Base-by-base conservation (phyloP, 2,113 vertebrate species). In the Engraulis encrasicolus region DNA sequence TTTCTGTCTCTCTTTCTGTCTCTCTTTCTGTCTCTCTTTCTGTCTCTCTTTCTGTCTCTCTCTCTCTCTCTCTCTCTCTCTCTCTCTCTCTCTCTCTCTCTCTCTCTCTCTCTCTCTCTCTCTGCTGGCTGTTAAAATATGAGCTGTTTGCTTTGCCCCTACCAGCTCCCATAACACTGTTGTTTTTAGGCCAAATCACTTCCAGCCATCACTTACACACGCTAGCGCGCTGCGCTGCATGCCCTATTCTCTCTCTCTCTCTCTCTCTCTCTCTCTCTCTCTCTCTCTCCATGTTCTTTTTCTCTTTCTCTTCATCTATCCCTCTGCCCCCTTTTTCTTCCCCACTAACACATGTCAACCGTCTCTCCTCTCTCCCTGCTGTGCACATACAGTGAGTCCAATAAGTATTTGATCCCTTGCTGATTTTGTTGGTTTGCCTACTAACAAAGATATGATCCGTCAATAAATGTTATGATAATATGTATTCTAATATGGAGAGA, bases 121-220 rank as follows among this genome's bases (percentile, higher is more conserved):
- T n/a, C n/a, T n/a, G 27, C 58, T 40, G 34, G 81, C 86, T 83
- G 61, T 87, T 94, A 94, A 97, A 97, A 97, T 97, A 97, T 95
- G 96, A 97, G 95, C 95, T 96, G 96, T 97, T 96, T 96, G 94
- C 96, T 97, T 97, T 97, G 96, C 96, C 96, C 96, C 96, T 95
- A 95, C 94, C 86, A 94, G 95, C 95, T 95, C 93, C 95, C 94
- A 94, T 96, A 97, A 97, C 96, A 95, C 96, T 97, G 96, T 97
- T 97, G 96, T 97, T 97, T 96, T 96, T 96, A 96, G 95, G 94
- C 96, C 94, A 97, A 98, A 98, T 97, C 96, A 97, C 95, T 97
- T 98, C 96, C 97, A 97, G 96, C 95, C 95, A 96, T 74, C 66
- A 74, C 66, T 74, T 74, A 34, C 31, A 74, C 66, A 71, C 66